A percentile compares a stretch with the other conserved stretches of the same genome.
Conservation (phyloP, 92 coral and sea anemone genomes). For the Porites divaricata region DNA sequence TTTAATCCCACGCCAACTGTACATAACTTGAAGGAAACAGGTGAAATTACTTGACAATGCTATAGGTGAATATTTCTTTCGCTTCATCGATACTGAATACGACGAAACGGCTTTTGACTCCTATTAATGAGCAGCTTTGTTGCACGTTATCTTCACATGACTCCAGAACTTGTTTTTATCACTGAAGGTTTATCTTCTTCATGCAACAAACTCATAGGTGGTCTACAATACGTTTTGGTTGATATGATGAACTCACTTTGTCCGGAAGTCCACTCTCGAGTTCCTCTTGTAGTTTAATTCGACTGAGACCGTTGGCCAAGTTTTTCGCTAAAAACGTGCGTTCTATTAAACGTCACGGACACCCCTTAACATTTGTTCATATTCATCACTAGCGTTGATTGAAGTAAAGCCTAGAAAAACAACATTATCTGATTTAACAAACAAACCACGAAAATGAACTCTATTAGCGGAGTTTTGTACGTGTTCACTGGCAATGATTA, state of each 20-base stretch:
- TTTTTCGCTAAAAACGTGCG: neutral
- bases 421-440: neutral
- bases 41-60: conserved; percentile 1
- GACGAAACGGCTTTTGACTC: neutral
- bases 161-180: neutral
- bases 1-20: neutral
- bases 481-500: conserved; percentile 5
- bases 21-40: neutral
- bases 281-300: neutral
- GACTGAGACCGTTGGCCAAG: neutral
- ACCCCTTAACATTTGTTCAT: neutral
- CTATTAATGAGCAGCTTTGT: neutral
- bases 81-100: neutral
- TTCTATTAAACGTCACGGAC: too few species aligned
- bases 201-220: neutral
- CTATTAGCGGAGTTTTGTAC: neutral
- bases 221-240: neutral
- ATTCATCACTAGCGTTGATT: neutral
- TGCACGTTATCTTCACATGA: neutral
- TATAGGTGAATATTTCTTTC: neutral
- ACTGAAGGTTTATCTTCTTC: neutral
- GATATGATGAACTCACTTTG: neutral
- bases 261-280: conserved; percentile 11
- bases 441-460: neutral
- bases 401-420: neutral